Base-by-base conservation (phyloP, 2,113 vertebrate species). In the Lophius piscatorius region DNA sequence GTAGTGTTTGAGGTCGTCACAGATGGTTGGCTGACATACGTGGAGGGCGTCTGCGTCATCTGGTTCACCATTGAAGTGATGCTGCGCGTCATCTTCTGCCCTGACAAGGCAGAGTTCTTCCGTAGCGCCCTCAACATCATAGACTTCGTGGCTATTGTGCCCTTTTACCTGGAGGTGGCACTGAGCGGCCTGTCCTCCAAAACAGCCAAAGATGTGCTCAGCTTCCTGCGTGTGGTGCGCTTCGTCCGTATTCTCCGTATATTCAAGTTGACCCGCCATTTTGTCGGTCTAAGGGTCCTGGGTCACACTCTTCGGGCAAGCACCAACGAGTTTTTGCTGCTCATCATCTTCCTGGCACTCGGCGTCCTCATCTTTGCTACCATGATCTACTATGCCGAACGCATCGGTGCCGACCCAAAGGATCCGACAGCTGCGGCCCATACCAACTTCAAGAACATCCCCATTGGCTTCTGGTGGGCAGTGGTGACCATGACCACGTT, bases 401-500 rank as follows among this genome's bases (percentile, higher is more conserved):
- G 96, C 44, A 94, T 99, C 0, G 97, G 96, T 6, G 96, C 95
- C 47, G 90, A 93, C 85, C 92, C 95, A 0, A 91, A 89, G 0
- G 95, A 97, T 76, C 94, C 93, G 0, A 93, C 93, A 0, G 93
- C 92, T 13, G 95, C 92, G 0, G 88, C 90, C 26, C 95, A 97
- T 74, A 99, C 96, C 33, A 87, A 93, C 81, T 99, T 99, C 84
- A 99, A 99, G 92, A 99, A 98, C 89, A 99, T 99, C 91, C 97
- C 97, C 76, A 99, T 99, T 0, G 96, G 97, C 16, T 99, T 99
- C 92, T 99, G 97, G 97, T 99, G 97, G 97, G 97, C 97, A 0
- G 97, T 99, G 81, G 97, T 99, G 57, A 99, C 97, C 7, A 99
- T 99, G 97, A 98, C 97, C 0, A 99, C 97, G 0, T 88, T 99